Conservation (phyloP, 2,888 invertebrate genomes). For the Tenthredo scrophulariae region DNA sequence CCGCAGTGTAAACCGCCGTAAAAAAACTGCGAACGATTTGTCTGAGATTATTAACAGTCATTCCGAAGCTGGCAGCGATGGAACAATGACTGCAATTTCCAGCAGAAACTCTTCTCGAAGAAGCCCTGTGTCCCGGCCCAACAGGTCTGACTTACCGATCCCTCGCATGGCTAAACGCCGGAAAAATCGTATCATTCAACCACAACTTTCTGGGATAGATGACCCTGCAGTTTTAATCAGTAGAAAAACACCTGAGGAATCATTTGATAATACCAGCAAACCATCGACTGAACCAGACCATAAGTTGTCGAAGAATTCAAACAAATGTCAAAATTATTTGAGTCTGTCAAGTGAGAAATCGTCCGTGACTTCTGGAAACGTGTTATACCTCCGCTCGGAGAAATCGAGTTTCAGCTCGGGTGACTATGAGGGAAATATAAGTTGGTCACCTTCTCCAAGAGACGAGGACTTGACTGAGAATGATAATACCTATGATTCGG, state of each 20-base stretch:
- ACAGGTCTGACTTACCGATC: neutral
- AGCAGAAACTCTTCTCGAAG: neutral
- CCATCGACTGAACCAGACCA: neutral
- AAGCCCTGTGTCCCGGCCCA: neutral
- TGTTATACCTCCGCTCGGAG: neutral
- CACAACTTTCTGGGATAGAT: neutral
- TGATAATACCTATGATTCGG: neutral
- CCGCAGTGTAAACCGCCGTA: neutral
- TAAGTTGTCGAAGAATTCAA: neutral
- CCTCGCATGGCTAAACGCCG: neutral
- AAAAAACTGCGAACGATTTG: slow-evolving; percentile 26
- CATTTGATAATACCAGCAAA: neutral
- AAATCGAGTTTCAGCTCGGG: slow-evolving; percentile 2
- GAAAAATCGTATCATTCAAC: neutral
- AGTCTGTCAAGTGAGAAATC: slow-evolving; percentile 1
- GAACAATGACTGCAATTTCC: neutral
- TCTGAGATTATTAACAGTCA: neutral
- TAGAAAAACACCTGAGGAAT: neutral
- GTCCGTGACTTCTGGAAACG: slow-evolving; percentile 7
- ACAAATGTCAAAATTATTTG: neutral
- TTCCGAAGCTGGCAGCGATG: neutral
- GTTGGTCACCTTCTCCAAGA: slow-evolving; percentile 11
- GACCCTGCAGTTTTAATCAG: neutral
- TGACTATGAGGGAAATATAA: neutral
- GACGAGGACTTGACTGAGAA: neutral